Evolutionary conservation across 2,888 invertebrate species (phyloP).

Genomic region (Parthenolecanium corni): DNA sequence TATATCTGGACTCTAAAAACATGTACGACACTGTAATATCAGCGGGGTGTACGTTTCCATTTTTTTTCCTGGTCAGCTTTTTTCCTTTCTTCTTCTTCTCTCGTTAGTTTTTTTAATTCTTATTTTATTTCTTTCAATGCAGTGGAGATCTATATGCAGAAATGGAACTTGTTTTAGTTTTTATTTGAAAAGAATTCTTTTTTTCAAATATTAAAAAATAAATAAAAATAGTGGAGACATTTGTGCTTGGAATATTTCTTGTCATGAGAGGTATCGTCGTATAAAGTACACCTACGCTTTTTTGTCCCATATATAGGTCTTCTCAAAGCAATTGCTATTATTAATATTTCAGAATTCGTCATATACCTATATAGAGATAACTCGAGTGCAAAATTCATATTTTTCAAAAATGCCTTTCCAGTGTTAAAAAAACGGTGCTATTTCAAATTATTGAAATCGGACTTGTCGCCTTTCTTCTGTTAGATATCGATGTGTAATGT

Average conservation of each 20-base stretch:
- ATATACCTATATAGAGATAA: neutral
- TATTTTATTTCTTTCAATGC: neutral
- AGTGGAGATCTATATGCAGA: slow-evolving; percentile 6
- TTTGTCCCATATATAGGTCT: slow-evolving; percentile 3
- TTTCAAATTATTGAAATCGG: too few species aligned
- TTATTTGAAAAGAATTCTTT: too few species aligned
- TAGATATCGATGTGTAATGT: too few species aligned
- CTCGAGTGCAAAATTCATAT: too few species aligned
- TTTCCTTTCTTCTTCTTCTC: slow-evolving; percentile 3
- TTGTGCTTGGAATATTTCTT: slow-evolving; percentile 10
- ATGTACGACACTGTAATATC: slow-evolving; percentile 19
- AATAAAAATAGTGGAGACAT: slow-evolving; percentile 1
- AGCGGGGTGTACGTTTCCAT: slow-evolving; percentile 15
- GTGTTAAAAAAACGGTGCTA: too few species aligned
- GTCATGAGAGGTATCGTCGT: neutral
- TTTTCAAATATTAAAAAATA: too few species aligned
- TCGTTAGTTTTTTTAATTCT: slow-evolving; percentile 1
- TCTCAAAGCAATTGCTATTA: neutral
- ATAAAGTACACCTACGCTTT: slow-evolving; percentile 6
- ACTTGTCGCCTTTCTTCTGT: too few species aligned
- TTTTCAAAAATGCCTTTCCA: too few species aligned
- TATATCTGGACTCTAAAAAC: slow-evolving; percentile 16
- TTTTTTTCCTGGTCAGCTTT: neutral
- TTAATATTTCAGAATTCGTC: slow-evolving; percentile 10
- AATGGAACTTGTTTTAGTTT: slow-evolving; percentile 8